Base-by-base conservation (phyloP, 2,888 invertebrate genomes). In the Drosophila borealis region DNA sequence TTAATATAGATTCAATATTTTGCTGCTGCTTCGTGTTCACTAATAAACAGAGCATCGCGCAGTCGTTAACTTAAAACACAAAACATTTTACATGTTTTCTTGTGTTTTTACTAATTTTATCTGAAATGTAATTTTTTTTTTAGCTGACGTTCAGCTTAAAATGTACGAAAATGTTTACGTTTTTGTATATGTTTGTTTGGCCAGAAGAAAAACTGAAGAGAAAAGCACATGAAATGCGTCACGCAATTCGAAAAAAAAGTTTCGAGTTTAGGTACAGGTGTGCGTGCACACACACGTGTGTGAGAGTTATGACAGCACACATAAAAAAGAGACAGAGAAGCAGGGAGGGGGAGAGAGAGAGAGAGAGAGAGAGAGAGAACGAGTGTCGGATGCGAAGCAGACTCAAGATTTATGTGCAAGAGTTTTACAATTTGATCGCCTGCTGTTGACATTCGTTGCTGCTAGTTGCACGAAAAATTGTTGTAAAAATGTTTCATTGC, bases 341-440 rank as follows among this genome's bases (percentile, higher is more conserved):
- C 10, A 2, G 60, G 9, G 41, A 14, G 14, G 6, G 33, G 6
- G 33, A 13, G 34, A 10, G 25, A 10, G 36, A 5, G 41, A 17
- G 10, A 10, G 33, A 9, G 10, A 4, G 4, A 11, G 29, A 14
- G 37, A 34, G 39, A 11, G 50, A 11, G 51, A 6, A 19, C 19
- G 25, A 37, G 51, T n/a, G 49, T 21, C 36, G 25, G 29, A 34
- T 33, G 11, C n/a, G n/a, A 41, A 41, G 33, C 64, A 78, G 68
- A 74, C 70, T 68, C 53, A 65, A 89, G 89, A 85, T 85, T 85
- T 85, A 85, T 85, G 88, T 81, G 85, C 85, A 67, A 67, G 81
- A 75, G 86, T 87, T 89, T 87, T 81, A 83, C 88, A 88, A 83
- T 83, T 88, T 84, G 81, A 83, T 88, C 85, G 85, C 79, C 88